Base-by-base conservation (phyloP, 2,797 vertebrate genomes). In the Pseudocheirus occidentalis region DNA sequence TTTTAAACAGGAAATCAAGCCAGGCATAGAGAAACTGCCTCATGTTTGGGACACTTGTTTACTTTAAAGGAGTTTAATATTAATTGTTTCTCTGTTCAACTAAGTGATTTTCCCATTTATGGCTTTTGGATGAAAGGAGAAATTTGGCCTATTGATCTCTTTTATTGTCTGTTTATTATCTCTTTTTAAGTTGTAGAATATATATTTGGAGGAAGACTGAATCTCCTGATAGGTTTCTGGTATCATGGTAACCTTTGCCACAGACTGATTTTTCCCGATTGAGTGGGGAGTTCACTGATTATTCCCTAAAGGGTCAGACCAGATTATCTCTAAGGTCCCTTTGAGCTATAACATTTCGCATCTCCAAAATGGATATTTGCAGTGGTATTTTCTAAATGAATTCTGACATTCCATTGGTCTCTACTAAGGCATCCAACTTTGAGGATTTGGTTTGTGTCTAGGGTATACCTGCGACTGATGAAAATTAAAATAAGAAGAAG, bases 101-200 rank as follows among this genome's bases (percentile, higher is more conserved):
- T 87, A 87, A 87, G 9, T 87, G 73, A 27, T 87, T 50, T 50
- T 50, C 10, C 73, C 40, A 11, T 87, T 50, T 87, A 87, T 24
- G 40, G 73, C 40, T 50, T 87, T 50, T 87, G 73, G 73, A 87
- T 24, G 27, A 27, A 46, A 27, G 40, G 9, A 46, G 14, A 0
- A 55, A 90, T 90, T 91, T 97, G 11, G 24, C 90, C 9, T 58
- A 93, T 91, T 94, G 55, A 91, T 90, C 14, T 93, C 11, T 73
- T 87, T 87, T 81, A 81, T 18, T 81, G 40, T 46, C 1, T 54
- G 93, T 52, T 24, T 96, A 31, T 7, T 27, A 92, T 93, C 14
- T 93, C 96, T 93, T 46, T 91, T 46, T 81, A 81, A 95, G 91
- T 46, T 96, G 1, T 4, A 94, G 92, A 96, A 93, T 95, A n/a